Base-by-base conservation (phyloP, 2,113 vertebrate genomes). In the Callopanchax toddi region DNA sequence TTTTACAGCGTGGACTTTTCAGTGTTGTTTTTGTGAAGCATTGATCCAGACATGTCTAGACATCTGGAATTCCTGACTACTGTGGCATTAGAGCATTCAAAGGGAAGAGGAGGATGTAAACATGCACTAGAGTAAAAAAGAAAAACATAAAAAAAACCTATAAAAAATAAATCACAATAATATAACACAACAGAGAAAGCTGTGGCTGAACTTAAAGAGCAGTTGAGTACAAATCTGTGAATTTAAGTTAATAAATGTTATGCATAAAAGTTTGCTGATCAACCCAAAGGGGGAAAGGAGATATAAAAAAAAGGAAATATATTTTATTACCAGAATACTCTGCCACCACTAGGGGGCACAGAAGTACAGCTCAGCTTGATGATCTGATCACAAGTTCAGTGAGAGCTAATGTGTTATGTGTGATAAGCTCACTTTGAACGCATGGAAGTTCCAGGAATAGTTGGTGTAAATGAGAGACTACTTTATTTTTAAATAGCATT, bases 291-390 rank as follows among this genome's bases (percentile, higher is more conserved):
- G 26, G 6, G 26, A 26, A 3, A 26, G n/a, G 26, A 26, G 26
- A 26, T 26, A 6, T 4, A 6, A 26, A 26, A 26, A 26, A 6
- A 13, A 11, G 11, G 36, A 11, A 11, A 1, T 46, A 20, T 2
- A 11, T 46, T 46, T 22, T 11, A 12, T 46, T 22, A 12, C 11
- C 15, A 32, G 37, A 18, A 26, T n/a, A 39, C 11, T 12, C 10
- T 67, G 9, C 2, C 2, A 26, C 54, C 83, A 81, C 56, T 70
- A 74, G 80, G 62, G 58, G 74, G 65, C 54, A 54, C 43, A 21
- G 21, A 36, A 58, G 54, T 17, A 55, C 21, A 67, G 49, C 42
- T 29, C 17, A 34, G 16, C 5, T n/a, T 40, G 39, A 15, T 16
- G 13, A 40, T 40, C 39, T 40, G 39, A 40, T 40, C 39, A 40